These are phyloP conservation scores for Casuarius casuarius DNA, from an alignment of 2,113 vertebrate genomes.

Conservation along the genomic window DNA sequence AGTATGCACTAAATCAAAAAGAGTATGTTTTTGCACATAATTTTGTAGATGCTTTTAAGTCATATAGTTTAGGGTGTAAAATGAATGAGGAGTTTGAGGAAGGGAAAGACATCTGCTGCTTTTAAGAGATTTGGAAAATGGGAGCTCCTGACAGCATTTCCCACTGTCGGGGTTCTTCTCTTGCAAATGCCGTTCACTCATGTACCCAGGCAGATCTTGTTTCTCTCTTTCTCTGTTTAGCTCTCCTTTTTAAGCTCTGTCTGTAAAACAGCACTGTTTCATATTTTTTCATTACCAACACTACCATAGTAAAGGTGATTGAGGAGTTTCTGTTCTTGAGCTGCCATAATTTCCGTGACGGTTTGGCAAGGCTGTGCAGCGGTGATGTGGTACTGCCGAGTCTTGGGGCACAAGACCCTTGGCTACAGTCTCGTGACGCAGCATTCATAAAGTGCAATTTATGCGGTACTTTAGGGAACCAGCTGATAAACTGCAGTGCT, in stretches of 20 bases:
- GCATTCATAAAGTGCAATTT: constrained; percentile 47
- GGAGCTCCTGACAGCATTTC: background rate
- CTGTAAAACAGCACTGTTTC: background rate
- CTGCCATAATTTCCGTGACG: background rate
- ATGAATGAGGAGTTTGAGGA: background rate
- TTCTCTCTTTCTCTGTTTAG: background rate
- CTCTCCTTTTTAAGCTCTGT: background rate
- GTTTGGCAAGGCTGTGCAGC: constrained; percentile 1
- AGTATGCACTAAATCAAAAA: background rate
- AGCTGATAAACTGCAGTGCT: constrained; percentile 52
- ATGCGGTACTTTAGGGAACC: constrained; percentile 7
- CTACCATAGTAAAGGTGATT: background rate
- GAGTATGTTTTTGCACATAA: background rate
- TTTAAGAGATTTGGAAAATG: background rate
- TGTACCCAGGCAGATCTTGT: background rate
- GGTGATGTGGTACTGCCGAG: background rate
- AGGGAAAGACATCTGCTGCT: background rate
- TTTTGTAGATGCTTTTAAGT: background rate
- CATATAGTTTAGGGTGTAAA: background rate
- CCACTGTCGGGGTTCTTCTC: background rate
- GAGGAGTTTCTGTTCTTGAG: background rate
- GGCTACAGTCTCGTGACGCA: background rate
- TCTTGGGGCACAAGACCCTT: background rate
- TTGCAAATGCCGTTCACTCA: background rate
- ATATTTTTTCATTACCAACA: background rate